Base-by-base conservation (phyloP, 2,113 vertebrate genomes). In the Phaethon lepturus region DNA sequence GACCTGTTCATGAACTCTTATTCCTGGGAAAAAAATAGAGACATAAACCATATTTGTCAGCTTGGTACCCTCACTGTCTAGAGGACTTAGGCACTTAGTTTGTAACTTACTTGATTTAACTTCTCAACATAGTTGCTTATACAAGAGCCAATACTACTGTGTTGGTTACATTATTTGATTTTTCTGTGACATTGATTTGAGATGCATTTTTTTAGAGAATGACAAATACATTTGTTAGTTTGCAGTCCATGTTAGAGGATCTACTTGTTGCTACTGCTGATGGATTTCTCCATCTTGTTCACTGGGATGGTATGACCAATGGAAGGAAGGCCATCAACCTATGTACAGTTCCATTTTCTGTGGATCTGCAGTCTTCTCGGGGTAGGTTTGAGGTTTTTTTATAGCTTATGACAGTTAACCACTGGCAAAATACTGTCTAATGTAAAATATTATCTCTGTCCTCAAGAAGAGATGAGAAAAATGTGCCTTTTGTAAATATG, bases 261-360 rank as follows among this genome's bases (percentile, higher is more conserved):
- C 97, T 99, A 1, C 95, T 99, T 93, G 99, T 99, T 92, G 99
- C 99, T 73, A 99, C 99, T 13, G 98, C 98, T 90, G 99, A 99
- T 96, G 99, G 99, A 38, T 99, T 99, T 95, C 99, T 99, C 74
- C 99, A 99, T 91, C 98, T 99, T 64, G 98, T 99, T 97, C 99
- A 99, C 95, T 99, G 99, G 99, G 99, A 99, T 85, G 99, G 99
- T 15, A 98, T 99, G 97, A 99, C 98, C 93, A 99, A 99, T 80
- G 99, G 99, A 84, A 99, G 98, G 86, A 99, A 99, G 97, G 98
- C 99, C 76, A 99, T 99, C 96, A 99, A 99, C 97, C 98, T 99
- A 23, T 99, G 99, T 73, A 99, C 99, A 40, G 98, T 99, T 94
- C 99, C 99, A 10, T 99, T 99, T 98, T 99, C 99, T 33, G 98